A percentile compares a stretch with the other conserved stretches of the same genome.
These are phyloP conservation scores for Myodes glareolus DNA, from an alignment of 2,113 vertebrate genomes.

Conservation along the genomic window DNA sequence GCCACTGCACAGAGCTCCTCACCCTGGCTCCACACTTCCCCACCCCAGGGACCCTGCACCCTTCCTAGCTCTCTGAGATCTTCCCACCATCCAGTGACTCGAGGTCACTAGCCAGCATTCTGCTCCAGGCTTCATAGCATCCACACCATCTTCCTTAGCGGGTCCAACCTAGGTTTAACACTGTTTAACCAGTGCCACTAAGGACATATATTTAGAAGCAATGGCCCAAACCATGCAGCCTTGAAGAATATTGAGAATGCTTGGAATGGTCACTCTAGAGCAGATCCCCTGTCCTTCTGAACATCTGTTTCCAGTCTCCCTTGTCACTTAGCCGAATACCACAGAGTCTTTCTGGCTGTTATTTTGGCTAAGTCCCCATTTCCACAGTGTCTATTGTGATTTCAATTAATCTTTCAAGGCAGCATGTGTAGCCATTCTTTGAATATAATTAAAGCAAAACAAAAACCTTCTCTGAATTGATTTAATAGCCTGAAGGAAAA, in stretches of 20 bases:
- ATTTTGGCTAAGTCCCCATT: constrained; percentile 44
- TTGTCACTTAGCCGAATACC: constrained; percentile 41
- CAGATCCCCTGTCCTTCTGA: constrained; percentile 17
- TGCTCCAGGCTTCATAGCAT: neutral
- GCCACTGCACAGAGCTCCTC: neutral
- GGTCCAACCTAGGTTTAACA: neutral
- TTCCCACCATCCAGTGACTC: neutral
- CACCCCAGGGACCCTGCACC: neutral
- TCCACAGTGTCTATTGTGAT: neutral
- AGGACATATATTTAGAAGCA: neutral
- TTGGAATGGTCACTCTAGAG: neutral
- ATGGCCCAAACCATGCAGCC: neutral
- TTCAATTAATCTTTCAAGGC: constrained; percentile 48
- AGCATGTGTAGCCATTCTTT: neutral
- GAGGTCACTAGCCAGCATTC: neutral
- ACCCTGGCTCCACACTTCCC: neutral
- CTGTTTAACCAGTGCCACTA: neutral
- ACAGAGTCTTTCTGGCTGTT: neutral
- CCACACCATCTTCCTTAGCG: neutral
- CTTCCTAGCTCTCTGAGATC: neutral
- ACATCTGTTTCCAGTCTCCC: constrained; percentile 57
- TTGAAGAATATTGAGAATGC: constrained; percentile 28
- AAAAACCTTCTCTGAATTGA: constrained; percentile 47
- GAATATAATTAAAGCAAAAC: constrained; percentile 48
- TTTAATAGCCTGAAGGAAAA: neutral